These are phyloP conservation scores for Odontamblyopus rebecca DNA, from an alignment of 2,797 vertebrate species.

Conservation along the genomic window DNA sequence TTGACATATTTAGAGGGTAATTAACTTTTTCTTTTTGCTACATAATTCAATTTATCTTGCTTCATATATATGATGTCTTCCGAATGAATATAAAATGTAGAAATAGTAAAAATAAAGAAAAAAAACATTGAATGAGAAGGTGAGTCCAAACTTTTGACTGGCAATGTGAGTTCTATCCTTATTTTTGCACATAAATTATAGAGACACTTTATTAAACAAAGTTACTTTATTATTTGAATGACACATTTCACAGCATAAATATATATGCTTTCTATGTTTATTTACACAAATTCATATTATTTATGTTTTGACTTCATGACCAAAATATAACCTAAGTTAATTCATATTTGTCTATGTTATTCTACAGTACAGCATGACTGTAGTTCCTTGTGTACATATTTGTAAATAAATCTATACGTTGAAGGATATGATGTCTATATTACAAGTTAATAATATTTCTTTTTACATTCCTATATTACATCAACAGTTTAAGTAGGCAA, in stretches of 20 bases:
- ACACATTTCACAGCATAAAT: constrained; percentile 71
- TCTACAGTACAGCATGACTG: constrained; percentile 44
- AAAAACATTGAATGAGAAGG: no score
- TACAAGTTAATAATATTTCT: constrained; percentile 66
- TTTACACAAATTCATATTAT: constrained; percentile 63
- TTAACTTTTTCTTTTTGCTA: no score
- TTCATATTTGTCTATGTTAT: constrained; percentile 41
- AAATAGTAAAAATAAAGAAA: no score
- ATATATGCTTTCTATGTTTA: constrained; percentile 62
- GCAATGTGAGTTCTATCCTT: not conserved
- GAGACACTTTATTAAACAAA: constrained; percentile 48
- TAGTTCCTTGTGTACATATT: constrained; percentile 31
- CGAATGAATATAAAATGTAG: not conserved
- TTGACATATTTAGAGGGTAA: no score
- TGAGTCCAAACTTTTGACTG: no score
- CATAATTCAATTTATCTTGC: no score
- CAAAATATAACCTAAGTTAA: constrained; percentile 29
- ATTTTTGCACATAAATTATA: not conserved
- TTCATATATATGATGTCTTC: no score
- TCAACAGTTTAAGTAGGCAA: constrained; percentile 39
- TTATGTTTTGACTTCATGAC: constrained; percentile 17
- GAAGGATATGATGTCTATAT: constrained; percentile 57
- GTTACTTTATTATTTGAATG: constrained; percentile 77
- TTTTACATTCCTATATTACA: constrained; percentile 75
- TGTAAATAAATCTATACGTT: constrained; percentile 49